Evolutionary conservation across 2,797 vertebrate species (phyloP).

Genomic region (Tolypeutes matacus): DNA sequence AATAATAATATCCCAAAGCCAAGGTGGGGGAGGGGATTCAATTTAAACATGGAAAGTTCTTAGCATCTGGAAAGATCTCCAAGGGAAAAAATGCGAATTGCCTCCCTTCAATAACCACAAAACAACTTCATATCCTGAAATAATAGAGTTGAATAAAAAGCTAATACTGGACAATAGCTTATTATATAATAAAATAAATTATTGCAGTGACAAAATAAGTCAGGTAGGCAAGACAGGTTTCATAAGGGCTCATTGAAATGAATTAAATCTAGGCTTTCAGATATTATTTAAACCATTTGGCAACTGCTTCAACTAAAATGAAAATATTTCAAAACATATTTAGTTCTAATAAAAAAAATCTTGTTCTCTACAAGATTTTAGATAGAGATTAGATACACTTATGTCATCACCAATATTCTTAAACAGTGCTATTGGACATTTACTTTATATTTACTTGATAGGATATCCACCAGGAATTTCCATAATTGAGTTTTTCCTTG

Average conservation of each 20-base stretch:
- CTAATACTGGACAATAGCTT: background rate
- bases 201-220: background rate
- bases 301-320: background rate
- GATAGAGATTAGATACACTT: constrained; percentile 62
- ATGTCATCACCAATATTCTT: constrained; percentile 49
- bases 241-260: background rate
- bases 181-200: background rate
- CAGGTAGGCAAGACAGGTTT: background rate
- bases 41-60: background rate
- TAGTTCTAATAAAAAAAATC: background rate
- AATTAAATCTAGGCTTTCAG: background rate
- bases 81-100: background rate
- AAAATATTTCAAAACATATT: constrained; percentile 32
- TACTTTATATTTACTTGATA: constrained; percentile 65
- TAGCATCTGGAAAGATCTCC: background rate
- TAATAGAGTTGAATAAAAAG: constrained; percentile 13
- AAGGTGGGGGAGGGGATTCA: background rate
- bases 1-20: background rate
- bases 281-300: constrained; percentile 31
- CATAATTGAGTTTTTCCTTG: constrained; percentile 79
- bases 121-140: background rate
- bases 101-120: background rate
- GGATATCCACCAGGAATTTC: constrained; percentile 67
- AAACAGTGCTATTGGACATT: constrained; percentile 3
- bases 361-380: background rate